Evolutionary conservation across 2,888 invertebrate genomes (phyloP), one percentile per base, ranked within the genome.

Genomic region (Pristionchus fissidentatus): DNA sequence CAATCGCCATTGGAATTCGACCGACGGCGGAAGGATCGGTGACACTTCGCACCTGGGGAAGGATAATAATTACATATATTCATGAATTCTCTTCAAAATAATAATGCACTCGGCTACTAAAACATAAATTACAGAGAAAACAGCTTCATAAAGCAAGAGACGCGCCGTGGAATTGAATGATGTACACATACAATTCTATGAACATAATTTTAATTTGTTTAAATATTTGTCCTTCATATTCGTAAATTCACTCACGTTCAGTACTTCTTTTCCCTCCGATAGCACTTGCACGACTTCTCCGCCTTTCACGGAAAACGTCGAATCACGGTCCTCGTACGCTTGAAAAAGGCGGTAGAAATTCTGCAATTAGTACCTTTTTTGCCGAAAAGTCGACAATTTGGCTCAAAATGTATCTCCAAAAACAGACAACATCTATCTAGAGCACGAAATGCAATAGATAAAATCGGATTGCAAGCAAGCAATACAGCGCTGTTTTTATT

Each of bases 41-140:
- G 52, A 92, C 89, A 79, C 92, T 92, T 46, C 92, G 86, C 7
- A 90, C 92, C 86, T 88, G 82, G 49, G 86, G 38, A 49, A n/a
- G n/a, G 22, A 60, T 60, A 60, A 19, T 22, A n/a, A 49, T 38
- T 35, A 5, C 22, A 22, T 83, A 22, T n/a, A 10, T 66, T 32
- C 35, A 10, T 80, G 4, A n/a, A 7, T 8, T 8, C 7, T 60
- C 8, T 46, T 46, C 15, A 46, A 46, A 46, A 46, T 46, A 46
- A 15, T n/a, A n/a, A n/a, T n/a, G n/a, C n/a, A n/a, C n/a, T n/a
- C n/a, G n/a, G n/a, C n/a, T n/a, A n/a, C n/a, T n/a, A 46, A 46
- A 46, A 46, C 46, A 10, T 29, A 0, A 15, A 32, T 32, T n/a
- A n/a, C n/a, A n/a, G n/a, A n/a, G n/a, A n/a, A n/a, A n/a, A n/a